phyloP scores from a whole-genome alignment of 2,113 vertebrate genomes.

The Nothoprocta pentlandii region DNA sequence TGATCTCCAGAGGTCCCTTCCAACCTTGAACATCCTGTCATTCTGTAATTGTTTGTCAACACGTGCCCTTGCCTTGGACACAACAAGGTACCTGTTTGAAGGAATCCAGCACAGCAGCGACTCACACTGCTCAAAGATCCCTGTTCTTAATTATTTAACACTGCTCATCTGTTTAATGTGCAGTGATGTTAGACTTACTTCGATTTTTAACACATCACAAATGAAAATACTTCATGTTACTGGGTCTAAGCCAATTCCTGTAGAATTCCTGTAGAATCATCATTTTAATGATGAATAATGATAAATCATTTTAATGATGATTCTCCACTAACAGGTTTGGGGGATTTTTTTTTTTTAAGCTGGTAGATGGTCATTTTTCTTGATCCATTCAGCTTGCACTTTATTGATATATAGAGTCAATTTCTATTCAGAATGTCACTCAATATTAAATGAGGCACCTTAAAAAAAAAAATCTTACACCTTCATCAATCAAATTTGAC shows the following conservation, averaged over 20 bases:
- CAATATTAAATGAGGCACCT: background rate
- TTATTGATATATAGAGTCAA: background rate
- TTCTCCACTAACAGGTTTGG: background rate
- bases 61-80: background rate
- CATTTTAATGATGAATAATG: no score
- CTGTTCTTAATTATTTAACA: background rate
- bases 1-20: no score
- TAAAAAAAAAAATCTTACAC: background rate
- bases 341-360: background rate
- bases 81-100: background rate
- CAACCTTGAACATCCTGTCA: no score
- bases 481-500: background rate
- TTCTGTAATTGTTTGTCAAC: background rate
- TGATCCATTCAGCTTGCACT: background rate
- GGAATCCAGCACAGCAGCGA: background rate
- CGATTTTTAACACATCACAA: background rate
- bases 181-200: background rate
- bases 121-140: background rate
- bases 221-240: background rate
- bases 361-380: background rate
- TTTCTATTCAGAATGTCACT: background rate
- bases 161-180: background rate
- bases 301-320: background rate
- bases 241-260: background rate
- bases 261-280: background rate